Evolutionary conservation across 1,140 invertebrate genomes (phyloP), one percentile per base, ranked within the genome.

Genomic region (Tetragnatha versicolor): DNA sequence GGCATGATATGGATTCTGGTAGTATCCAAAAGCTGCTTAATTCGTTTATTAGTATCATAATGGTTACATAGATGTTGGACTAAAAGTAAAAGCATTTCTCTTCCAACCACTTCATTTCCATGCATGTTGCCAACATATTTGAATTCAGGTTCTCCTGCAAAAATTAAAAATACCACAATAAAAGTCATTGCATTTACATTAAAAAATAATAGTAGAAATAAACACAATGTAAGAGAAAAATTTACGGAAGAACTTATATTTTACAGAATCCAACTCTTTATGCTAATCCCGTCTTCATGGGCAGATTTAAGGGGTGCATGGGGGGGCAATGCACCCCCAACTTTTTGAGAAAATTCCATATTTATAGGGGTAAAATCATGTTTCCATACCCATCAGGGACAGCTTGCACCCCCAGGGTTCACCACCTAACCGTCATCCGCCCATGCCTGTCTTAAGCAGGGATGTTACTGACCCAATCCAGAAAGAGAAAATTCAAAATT

Each of bases 111-210:
- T 88, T 98, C 96, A 86, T 98, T 97, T 22, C 96, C 96, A 85
- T 98, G 96, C 94, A 98, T 98, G 85, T 98, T 98, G 1, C 90
- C 96, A 33, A 98, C 89, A 84, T 96, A 96, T 85, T 98, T 98
- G 82, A 98, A 92, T 86, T 96, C 94, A 0, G 95, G 95, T 85
- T 93, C 92, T 33, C 90, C 89, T 91, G 80, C 20, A 61, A 47
- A 17, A 3, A 17, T 2, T 47, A 47, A 12, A 47, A 47, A 2
- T 47, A 20, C 1, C 20, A 20, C 20, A 17, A 47, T 20, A 47
- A 47, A 2, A 47, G 12, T 47, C 2, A 47, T 1, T 12, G 20
- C 1, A 17, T 47, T 47, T 47, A 17, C 2, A n/a, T n/a, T n/a
- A 45, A 58, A 55, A 20, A 20, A 55, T 55, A 27, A 12, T 20